Evolutionary conservation across 2,113 vertebrate genomes (phyloP), one percentile per base, ranked within the genome.

Genomic region (Ceuthmochares aereus): DNA sequence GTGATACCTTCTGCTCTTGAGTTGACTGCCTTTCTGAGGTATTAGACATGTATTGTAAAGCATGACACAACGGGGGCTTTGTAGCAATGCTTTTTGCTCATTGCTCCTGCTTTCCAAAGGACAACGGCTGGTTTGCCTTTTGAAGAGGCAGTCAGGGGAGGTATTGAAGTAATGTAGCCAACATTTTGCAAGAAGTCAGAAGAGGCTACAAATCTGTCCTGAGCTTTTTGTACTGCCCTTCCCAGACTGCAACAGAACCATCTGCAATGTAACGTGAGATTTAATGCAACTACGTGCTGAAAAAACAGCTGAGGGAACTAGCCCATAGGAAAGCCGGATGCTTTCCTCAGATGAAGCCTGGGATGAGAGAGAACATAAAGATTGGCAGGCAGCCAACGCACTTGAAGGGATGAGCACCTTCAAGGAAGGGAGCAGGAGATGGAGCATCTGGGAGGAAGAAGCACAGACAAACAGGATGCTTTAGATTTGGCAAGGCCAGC

Each of bases 351-450:
- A 60, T 1, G 6, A 87, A 90, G 43, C 52, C 74, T 69, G 49
- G 30, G 52, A 55, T 73, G 67, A 90, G 81, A 79, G 40, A 36
- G 78, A 95, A 74, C 49, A 78, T 11, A 51, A 49, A 80, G 30
- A 34, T 58, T 93, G 87, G 91, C 74, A 90, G 63, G 42, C 59
- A 86, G 85, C 85, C 0, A 1, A 91, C 66, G 32, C 26, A 63
- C 85, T 93, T 77, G 36, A 34, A 90, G 84, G 77, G 37, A 76
- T 37, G 55, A 80, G 87, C 59, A 36, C 80, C 82, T 95, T 92
- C 82, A 75, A 83, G 95, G 63, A 89, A 90, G 32, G 60, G 85
- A 95, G 70, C 62, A 87, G 93, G 74, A 94, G 89, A 94, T 69
- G 72, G 69, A 94, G 75, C 7, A 13, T 91, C 94, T 93, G 87